A percentile compares a stretch with the other conserved stretches of the same genome.
Conservation (phyloP, 2,113 vertebrate genomes). For the Balaenoptera acutorostrata region DNA sequence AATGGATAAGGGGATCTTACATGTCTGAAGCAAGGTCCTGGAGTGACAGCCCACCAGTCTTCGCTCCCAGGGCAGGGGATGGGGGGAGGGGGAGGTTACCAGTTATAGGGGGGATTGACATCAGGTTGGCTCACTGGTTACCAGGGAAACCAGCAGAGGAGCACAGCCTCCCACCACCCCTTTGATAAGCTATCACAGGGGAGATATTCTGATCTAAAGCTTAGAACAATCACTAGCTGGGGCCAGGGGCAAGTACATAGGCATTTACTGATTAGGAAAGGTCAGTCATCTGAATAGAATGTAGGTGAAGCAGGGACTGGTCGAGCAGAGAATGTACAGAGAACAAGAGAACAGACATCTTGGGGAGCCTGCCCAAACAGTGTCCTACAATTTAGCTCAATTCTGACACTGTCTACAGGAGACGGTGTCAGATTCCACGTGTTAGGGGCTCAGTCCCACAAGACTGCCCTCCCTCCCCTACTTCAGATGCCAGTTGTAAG, state of each 20-base stretch:
- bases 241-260: fast-evolving
- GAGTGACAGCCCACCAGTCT: background rate
- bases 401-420: background rate
- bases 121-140: background rate
- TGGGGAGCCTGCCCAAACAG: background rate
- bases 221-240: background rate
- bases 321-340: background rate
- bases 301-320: background rate
- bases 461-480: background rate
- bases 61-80: background rate
- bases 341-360: background rate
- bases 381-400: background rate
- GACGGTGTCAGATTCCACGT: background rate
- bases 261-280: background rate
- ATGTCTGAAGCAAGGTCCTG: background rate
- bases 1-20: background rate
- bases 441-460: background rate
- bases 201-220: background rate
- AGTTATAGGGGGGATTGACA: background rate
- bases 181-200: background rate
- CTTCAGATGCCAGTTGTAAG: no score
- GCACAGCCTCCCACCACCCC: background rate
- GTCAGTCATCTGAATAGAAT: background rate
- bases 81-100: background rate
- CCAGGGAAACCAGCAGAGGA: background rate